Conservation (phyloP, 2,113 vertebrate genomes). For the Sciurus niger region DNA sequence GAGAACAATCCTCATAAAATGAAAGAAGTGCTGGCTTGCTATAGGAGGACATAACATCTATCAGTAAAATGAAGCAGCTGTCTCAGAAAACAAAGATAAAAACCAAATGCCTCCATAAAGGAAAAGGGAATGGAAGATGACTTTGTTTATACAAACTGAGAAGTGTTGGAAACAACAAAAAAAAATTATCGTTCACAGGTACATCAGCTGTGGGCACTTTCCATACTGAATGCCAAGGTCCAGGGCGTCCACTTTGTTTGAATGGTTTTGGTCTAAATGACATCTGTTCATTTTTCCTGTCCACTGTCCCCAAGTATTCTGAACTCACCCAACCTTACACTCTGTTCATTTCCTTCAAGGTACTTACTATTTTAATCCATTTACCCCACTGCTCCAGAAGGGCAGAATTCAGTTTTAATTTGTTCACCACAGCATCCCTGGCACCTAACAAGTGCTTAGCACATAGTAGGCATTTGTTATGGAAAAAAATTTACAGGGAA, state of each 20-base stretch:
- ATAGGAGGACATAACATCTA: constrained; percentile 92
- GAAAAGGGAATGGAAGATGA: constrained; percentile 76
- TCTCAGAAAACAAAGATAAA: constrained; percentile 91
- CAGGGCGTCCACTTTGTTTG: neutral
- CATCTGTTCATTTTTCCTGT: neutral
- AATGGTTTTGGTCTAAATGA: neutral
- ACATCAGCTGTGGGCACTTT: neutral
- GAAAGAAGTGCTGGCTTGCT: constrained; percentile 89
- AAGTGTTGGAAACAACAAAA: constrained; percentile 66
- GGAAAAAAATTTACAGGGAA: neutral
- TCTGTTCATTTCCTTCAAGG: constrained; percentile 6
- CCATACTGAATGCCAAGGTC: neutral
- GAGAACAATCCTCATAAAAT: constrained; percentile 90
- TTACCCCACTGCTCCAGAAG: neutral
- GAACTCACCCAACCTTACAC: neutral
- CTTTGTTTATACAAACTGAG: constrained; percentile 45
- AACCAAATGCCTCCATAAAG: constrained; percentile 90
- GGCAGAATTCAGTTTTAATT: neutral
- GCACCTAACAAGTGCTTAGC: neutral
- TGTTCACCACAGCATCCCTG: neutral
- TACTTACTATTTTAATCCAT: neutral
- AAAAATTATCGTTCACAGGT: neutral
- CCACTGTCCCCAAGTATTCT: neutral
- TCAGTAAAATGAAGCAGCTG: constrained; percentile 93
- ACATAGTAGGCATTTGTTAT: neutral